Conservation (phyloP, 1,140 invertebrate species). For the Psilanteris sp. region DNA sequence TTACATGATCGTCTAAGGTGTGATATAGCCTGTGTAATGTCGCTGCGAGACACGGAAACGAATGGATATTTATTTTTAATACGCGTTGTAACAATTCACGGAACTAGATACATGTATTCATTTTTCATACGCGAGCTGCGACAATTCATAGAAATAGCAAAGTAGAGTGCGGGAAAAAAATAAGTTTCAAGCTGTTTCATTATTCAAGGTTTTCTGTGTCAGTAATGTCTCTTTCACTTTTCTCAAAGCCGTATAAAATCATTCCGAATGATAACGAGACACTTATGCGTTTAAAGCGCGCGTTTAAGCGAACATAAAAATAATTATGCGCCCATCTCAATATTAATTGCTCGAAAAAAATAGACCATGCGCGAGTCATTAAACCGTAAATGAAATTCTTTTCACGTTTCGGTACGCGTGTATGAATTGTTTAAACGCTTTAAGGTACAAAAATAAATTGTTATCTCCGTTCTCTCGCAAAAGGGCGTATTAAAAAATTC, state of each 20-base stretch:
- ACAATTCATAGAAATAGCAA: conserved; percentile 44
- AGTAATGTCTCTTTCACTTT: conserved; percentile 23
- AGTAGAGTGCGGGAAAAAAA: conserved; percentile 25
- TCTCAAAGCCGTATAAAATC: conserved; percentile 8
- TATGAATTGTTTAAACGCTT: conserved; percentile 12
- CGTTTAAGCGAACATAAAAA: conserved; percentile 5
- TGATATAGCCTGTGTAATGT: background rate
- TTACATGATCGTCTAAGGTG: conserved; percentile 12
- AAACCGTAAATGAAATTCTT: background rate
- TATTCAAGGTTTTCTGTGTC: conserved; percentile 27
- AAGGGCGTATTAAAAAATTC: no score
- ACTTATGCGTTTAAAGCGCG: conserved; percentile 12
- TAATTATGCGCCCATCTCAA: conserved; percentile 10
- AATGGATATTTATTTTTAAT: conserved; percentile 24
- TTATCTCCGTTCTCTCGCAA: no score
- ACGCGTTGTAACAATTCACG: conserved; percentile 15
- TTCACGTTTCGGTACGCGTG: conserved; percentile 1
- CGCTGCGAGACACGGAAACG: no score
- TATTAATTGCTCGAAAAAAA: conserved; percentile 16
- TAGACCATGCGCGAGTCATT: background rate
- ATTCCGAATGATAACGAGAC: conserved; percentile 26
- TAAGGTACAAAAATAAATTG: no score
- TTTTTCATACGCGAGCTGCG: conserved; percentile 24
- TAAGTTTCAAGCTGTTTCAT: conserved; percentile 24
- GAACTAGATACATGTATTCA: conserved; percentile 25